Conservation (phyloP, 2,888 invertebrate species). For the Drosophila tripunctata region DNA sequence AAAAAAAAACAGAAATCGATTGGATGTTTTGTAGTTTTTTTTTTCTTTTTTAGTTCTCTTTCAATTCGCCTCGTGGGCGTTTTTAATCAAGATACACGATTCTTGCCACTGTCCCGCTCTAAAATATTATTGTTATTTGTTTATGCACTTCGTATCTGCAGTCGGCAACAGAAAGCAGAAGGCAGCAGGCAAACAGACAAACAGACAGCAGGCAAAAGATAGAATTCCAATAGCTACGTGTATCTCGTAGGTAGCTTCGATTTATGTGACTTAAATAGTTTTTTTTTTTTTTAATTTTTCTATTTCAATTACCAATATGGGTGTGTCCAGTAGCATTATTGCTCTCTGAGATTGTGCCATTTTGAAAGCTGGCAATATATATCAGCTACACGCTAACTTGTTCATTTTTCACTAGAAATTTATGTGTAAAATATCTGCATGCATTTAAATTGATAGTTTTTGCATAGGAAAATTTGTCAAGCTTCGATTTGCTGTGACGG, state of each 20-base stretch:
- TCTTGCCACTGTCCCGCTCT: slow-evolving; percentile 37
- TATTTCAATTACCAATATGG: slow-evolving; percentile 60
- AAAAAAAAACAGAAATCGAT: slow-evolving; percentile 36
- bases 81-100: slow-evolving; percentile 62
- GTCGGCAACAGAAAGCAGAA: background rate
- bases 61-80: slow-evolving; percentile 50
- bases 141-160: slow-evolving; percentile 42
- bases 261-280: slow-evolving; percentile 48
- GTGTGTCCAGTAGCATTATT: slow-evolving; percentile 40
- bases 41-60: too few species aligned
- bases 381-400: background rate
- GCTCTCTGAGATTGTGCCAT: slow-evolving; percentile 20
- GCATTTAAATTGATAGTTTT: background rate
- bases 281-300: too few species aligned
- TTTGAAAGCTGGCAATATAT: slow-evolving; percentile 8
- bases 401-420: slow-evolving; percentile 2
- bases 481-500: background rate
- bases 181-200: slow-evolving; percentile 1
- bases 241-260: slow-evolving; percentile 24
- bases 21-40: too few species aligned
- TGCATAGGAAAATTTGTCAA: background rate
- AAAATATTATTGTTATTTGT: slow-evolving; percentile 64
- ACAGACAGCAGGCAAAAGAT: background rate
- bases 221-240: background rate
- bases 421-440: slow-evolving; percentile 4